phyloP scores from a whole-genome alignment of 2,113 vertebrate species.

The Hymenochirus boettgeri region DNA sequence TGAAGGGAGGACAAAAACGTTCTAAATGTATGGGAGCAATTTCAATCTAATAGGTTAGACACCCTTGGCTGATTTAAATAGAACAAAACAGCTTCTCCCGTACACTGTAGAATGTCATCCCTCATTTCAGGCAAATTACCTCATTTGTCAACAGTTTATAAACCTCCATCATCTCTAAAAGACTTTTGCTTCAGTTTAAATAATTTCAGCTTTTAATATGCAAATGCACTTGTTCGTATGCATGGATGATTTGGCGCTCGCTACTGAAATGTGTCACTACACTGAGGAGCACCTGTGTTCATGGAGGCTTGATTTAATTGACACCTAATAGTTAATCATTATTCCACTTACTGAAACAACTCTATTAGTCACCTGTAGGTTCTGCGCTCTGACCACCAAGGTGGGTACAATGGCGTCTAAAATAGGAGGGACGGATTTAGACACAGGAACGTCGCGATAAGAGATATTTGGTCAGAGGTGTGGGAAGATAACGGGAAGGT shows the following conservation, averaged over 20 bases:
- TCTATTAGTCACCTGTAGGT: constrained; percentile 96
- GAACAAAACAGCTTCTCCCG: constrained; percentile 84
- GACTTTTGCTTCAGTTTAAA: constrained; percentile 97
- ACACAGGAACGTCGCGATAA: constrained; percentile 45
- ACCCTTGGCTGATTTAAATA: constrained; percentile 98
- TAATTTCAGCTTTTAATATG: constrained; percentile 97
- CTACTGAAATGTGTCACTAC: constrained; percentile 92
- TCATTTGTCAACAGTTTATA: constrained; percentile 99
- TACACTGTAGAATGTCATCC: constrained; percentile 95
- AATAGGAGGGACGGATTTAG: constrained; percentile 80
- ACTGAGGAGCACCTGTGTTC: constrained; percentile 97
- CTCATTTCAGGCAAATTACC: constrained; percentile 99
- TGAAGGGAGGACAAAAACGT: constrained; percentile 99
- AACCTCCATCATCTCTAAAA: constrained; percentile 97
- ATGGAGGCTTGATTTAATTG: constrained; percentile 95
- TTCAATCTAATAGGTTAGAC: constrained; percentile 99
- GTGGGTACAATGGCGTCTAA: constrained; percentile 79
- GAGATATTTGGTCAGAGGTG: background rate
- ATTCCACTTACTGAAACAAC: constrained; percentile 99
- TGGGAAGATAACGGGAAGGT: too few relatives aligned
- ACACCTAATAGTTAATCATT: constrained; percentile 99
- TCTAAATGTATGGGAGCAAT: constrained; percentile 99
- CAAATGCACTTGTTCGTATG: constrained; percentile 94
- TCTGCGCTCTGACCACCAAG: constrained; percentile 75
- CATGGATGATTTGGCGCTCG: constrained; percentile 93